phyloP scores from a whole-genome alignment of 2,888 invertebrate genomes.

The Tachina lurida region DNA sequence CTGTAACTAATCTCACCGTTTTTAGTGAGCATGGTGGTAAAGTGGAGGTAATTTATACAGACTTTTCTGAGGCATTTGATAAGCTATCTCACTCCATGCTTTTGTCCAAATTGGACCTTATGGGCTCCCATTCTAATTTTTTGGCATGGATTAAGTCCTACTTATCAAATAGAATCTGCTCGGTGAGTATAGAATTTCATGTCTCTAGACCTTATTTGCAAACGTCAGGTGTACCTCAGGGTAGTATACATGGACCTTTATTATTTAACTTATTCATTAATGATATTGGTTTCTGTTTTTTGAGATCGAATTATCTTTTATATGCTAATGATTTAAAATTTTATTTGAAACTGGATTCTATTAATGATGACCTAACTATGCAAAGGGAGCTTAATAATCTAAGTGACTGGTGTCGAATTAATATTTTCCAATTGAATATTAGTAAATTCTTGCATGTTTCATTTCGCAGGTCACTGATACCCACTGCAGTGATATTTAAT shows the following conservation, averaged over 20 bases:
- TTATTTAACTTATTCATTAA: background rate
- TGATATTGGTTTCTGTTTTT: too few relatives aligned
- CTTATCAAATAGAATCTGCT: background rate
- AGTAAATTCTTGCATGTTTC: background rate
- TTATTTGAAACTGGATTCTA: background rate
- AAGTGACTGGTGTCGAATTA: background rate
- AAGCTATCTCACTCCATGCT: background rate
- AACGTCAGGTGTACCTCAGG: background rate
- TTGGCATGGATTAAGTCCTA: background rate
- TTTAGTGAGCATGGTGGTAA: background rate
- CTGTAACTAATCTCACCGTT: too few relatives aligned
- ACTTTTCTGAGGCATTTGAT: slow-evolving; percentile 5
- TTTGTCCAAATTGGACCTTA: background rate
- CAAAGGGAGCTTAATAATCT: background rate
- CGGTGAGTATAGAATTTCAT: background rate
- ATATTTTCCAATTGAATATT: background rate
- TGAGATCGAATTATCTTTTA: too few relatives aligned
- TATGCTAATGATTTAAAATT: too few relatives aligned
- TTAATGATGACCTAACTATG: background rate
- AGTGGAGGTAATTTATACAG: background rate
- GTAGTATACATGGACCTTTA: background rate
- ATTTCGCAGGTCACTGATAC: background rate
- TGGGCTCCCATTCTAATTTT: background rate
- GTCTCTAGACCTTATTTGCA: background rate
- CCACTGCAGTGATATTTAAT: background rate